These are phyloP conservation scores for Falcunculus frontatus DNA, from an alignment of 2,113 vertebrate species.

Conservation along the genomic window DNA sequence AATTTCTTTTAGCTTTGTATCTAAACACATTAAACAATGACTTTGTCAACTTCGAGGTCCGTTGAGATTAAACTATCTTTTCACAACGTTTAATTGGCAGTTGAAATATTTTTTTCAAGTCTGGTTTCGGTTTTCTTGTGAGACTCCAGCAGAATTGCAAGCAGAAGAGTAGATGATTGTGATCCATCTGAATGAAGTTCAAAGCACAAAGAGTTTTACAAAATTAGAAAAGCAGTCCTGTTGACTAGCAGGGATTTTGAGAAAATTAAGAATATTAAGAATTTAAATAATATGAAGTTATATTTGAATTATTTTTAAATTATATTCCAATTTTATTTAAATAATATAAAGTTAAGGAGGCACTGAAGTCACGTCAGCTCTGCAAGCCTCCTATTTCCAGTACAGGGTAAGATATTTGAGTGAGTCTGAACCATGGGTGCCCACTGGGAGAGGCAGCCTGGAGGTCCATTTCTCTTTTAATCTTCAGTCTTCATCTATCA, in stretches of 20 bases:
- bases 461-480: not conserved
- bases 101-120: slow-evolving; percentile 36
- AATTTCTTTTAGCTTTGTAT: slow-evolving; percentile 61
- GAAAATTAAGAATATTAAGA: not conserved
- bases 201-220: not conserved
- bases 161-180: slow-evolving; percentile 6
- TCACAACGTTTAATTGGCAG: slow-evolving; percentile 52
- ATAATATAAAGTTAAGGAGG: not conserved
- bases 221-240: not conserved
- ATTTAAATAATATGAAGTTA: not conserved
- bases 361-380: not conserved
- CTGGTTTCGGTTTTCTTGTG: slow-evolving; percentile 28
- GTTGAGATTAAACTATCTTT: slow-evolving; percentile 59
- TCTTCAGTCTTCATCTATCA: not conserved
- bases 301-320: not conserved
- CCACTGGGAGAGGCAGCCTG: not conserved
- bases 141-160: slow-evolving; percentile 21
- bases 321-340: not conserved
- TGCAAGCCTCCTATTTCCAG: not conserved
- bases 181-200: not conserved
- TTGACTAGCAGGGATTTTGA: not conserved
- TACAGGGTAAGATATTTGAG: not conserved
- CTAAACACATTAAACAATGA: slow-evolving; percentile 64
- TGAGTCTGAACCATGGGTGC: not conserved
- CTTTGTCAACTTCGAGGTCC: slow-evolving; percentile 63